Evolutionary conservation across 2,888 invertebrate species (phyloP), one percentile per base, ranked within the genome.

Genomic region (Selenia dentaria): DNA sequence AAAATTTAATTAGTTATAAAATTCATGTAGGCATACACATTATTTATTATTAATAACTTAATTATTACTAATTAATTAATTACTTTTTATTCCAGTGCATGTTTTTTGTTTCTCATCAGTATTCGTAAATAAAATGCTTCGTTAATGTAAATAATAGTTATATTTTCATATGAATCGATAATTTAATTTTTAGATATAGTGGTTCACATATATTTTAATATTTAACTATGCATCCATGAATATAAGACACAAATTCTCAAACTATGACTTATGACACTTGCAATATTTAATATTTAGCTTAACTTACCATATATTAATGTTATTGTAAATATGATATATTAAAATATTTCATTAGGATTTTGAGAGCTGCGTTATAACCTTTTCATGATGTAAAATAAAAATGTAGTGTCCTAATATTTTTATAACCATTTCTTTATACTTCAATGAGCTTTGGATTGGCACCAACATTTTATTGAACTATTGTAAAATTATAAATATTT

Each of bases 141-240:
- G 82, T 86, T 85, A 73, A 83, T 85, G 67, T 75, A 67, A 74
- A 76, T 74, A 80, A 68, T 67, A 70, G 64, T 67, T 82, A 83
- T 88, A 87, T 85, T 86, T 86, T 85, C 83, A 62, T 85, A 46
- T 48, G 22, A 44, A 38, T 41, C 29, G 37, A 37, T 41, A 37
- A 42, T 37, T 44, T 34, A 38, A 33, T 6, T n/a, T 25, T 33
- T 34, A 44, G 37, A 14, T 25, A 10, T 66, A 37, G 42, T 24
- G 28, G 16, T 42, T 51, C 18, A 33, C 80, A 80, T 87, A 87
- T 85, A 83, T 87, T 87, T 87, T 81, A 83, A 79, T 78, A 80
- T 66, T 13, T 41, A 46, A 24, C 29, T 14, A 38, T 11, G 18
- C 36, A 22, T 35, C 26, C 20, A 37, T 42, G 36, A 54, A 44